Base-by-base conservation (phyloP, 2,113 vertebrate species). In the Poeciliopsis turrubarensis region DNA sequence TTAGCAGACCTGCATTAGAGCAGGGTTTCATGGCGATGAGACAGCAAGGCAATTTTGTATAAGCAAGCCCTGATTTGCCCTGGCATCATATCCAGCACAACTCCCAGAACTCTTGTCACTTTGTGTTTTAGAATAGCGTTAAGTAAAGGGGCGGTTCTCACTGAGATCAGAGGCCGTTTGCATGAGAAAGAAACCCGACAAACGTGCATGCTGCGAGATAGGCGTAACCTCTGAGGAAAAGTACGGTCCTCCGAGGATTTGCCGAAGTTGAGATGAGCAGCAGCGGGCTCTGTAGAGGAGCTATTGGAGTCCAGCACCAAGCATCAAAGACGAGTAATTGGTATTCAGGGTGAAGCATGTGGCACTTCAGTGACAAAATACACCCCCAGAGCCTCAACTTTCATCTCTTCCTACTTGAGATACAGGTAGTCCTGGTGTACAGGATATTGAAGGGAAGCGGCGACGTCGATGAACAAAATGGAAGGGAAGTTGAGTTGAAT, bases 161-260 rank as follows among this genome's bases (percentile, higher is more conserved):
- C 86, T 76, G 86, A 92, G 89, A 93, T 91, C 91, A 94, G 79
- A 92, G 90, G 41, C 80, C 62, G 80, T 89, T 91, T 91, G 83
- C 89, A 94, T 86, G 84, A 91, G 89, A 87, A 83, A 60, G 75
- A 83, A 81, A 76, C 78, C 85, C 90, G 91, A 91, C 89, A 92
- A 85, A 87, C 88, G 80, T 70, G 87, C 88, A 37, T 71, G 71
- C 65, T 73, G 85, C 54, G 64, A 89, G 88, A 85, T 75, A 87
- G 81, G 70, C 69, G 22, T 89, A 87, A 83, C 89, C 89, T 91
- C 85, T 60, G 80, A 89, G 83, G 87, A 61, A 74, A 75, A 27
- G 80, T 27, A 5, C 57, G 51, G 81, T 83, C 84, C 85, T 91
- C 79, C 44, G 73, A 78, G 84, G 85, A 72, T 74, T 31, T 15